These are phyloP conservation scores for Alca torda DNA, from an alignment of 2,797 vertebrate genomes.

Conservation along the genomic window DNA sequence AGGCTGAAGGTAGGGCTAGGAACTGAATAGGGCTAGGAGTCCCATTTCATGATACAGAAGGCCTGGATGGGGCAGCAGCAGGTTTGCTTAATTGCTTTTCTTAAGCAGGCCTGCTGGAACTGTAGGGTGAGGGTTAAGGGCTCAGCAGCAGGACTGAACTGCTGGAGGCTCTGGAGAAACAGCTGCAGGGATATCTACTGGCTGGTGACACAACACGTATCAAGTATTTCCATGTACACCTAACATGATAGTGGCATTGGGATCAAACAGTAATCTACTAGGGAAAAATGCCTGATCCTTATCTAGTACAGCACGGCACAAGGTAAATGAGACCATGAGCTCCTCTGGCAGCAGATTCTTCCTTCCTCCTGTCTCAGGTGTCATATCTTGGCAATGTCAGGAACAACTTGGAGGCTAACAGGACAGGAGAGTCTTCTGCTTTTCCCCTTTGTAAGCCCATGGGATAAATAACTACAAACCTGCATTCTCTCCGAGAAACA, in stretches of 20 bases:
- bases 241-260: neutral
- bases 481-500: neutral
- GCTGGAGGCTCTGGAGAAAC: neutral
- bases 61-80: neutral
- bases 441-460: neutral
- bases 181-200: neutral
- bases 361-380: neutral
- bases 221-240: neutral
- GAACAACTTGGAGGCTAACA: neutral
- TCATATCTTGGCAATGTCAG: neutral
- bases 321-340: neutral
- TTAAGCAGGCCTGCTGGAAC: neutral
- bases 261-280: neutral
- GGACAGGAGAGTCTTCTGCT: neutral
- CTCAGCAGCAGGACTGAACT: neutral
- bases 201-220: neutral
- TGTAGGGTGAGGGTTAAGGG: neutral
- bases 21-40: neutral
- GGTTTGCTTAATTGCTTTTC: neutral
- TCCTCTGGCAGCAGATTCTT: neutral
- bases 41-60: neutral
- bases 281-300: neutral
- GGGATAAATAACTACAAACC: neutral
- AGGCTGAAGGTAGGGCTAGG: neutral
- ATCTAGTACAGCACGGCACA: rapidly evolving